Percentiles rank a stretch among this genome's conserved stretches.
Evolutionary conservation across 1,140 invertebrate genomes (phyloP).

Genomic region (Mercenaria mercenaria): DNA sequence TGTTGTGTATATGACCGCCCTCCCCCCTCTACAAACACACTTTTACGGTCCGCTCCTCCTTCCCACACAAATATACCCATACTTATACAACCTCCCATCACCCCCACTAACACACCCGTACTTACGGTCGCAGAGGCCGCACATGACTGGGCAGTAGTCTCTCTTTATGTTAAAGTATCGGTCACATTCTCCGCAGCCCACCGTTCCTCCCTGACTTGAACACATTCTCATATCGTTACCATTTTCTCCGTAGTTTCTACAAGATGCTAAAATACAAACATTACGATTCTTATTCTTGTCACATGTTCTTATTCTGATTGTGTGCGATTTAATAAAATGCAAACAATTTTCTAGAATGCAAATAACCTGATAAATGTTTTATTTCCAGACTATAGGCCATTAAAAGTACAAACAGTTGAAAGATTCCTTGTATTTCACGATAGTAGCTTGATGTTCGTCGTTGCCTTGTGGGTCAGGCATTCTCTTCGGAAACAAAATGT

Average conservation of each 20-base stretch:
- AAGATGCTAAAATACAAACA: constrained; percentile 68
- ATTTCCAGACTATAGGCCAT: too few relatives aligned
- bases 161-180: constrained; percentile 76
- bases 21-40: too few relatives aligned
- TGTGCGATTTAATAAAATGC: background rate
- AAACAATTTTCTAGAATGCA: background rate
- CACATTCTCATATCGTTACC: constrained; percentile 73
- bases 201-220: constrained; percentile 70
- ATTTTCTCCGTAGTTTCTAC: constrained; percentile 68
- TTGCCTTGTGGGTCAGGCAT: too few relatives aligned
- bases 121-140: constrained; percentile 79
- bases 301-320: background rate
- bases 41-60: too few relatives aligned
- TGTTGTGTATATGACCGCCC: too few relatives aligned
- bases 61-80: too few relatives aligned
- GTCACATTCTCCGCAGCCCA: constrained; percentile 74
- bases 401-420: too few relatives aligned
- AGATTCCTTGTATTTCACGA: too few relatives aligned
- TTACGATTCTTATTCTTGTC: background rate
- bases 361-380: background rate
- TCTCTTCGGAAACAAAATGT: too few relatives aligned
- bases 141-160: constrained; percentile 81
- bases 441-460: too few relatives aligned
- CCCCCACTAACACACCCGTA: too few relatives aligned
- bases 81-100: too few relatives aligned